Evolutionary conservation across 2,113 vertebrate genomes (phyloP), one percentile per base, ranked within the genome.

Genomic region (Buteo buteo): DNA sequence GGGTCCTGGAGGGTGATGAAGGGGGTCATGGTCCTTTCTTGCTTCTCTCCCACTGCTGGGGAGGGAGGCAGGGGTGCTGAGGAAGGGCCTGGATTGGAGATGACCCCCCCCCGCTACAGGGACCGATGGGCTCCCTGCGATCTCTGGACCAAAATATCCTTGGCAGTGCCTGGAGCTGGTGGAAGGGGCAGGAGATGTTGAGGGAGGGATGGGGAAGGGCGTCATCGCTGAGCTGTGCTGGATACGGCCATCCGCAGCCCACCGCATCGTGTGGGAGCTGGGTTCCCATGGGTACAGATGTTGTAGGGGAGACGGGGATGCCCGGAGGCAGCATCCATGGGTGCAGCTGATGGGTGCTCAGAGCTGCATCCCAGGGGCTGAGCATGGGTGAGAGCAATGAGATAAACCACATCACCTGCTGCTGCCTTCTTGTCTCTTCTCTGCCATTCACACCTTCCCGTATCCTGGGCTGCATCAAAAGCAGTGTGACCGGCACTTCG

Each of bases 61-160:
- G 72, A 72, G 47, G 34, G 42, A 7, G 25, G 31, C 22, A 65
- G 65, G 79, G 50, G 42, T 52, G 31, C 88, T 19, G 26, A 82
- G 84, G 88, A 82, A 84, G 96, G 88, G 86, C 92, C 83, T 65
- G 88, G 80, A 82, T 74, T 93, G 96, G 88, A 91, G 92, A 64
- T 49, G 82, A 77, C 85, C 57, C 34, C 52, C 55, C 55, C 77
- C 87, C 9, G 49, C 44, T 29, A 3, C 3, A 17, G 50, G 31
- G 29, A 28, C 31, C 1, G 0, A 15, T 25, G 42, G 20, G 36
- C 1, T 57, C 65, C 40, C 18, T 62, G 31, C 3, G 2, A 3
- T 34, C 40, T 67, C 58, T 44, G 58, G 36, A 9, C 24, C 38
- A 28, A 36, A 54, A 40, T 9, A 3, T 6, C 14, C 57, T 25